Base-by-base conservation (phyloP, 2,888 invertebrate species). In the Luffia ferchaultella region DNA sequence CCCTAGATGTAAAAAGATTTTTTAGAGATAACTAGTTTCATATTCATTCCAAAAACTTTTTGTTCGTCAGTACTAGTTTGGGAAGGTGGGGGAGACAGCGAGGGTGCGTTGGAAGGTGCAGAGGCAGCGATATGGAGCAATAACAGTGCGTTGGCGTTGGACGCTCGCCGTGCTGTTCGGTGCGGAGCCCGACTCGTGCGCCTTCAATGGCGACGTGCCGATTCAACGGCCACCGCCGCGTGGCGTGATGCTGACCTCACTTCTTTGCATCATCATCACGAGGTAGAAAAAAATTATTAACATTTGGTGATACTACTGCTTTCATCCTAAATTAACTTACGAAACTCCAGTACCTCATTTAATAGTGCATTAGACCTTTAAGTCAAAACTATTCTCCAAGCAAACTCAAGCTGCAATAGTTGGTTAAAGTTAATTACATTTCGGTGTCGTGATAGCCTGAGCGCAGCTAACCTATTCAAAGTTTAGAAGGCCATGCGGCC, bases 51-150 rank as follows among this genome's bases (percentile, higher is more conserved):
- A n/a, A n/a, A n/a, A n/a, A n/a, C n/a, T 16, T 53, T 49, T 50
- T n/a, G 18, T 18, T 41, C 42, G 9, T 7, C 60, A 83, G 83
- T 83, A 7, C 54, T 80, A 56, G 77, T 83, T 5, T 82, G 83
- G 82, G 83, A 83, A 61, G 79, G 80, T 0, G 79, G 82, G 58
- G 80, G 80, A 62, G 71, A 70, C 2, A 62, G 56, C 2, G 62
- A 58, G 1, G 74, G 76, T n/a, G n/a, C n/a, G n/a, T n/a, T n/a
- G 12, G 75, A 77, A 52, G 68, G 70, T 0, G 75, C 79, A 0
- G 82, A 84, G 56, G 69, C 76, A 1, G 83, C 83, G 0, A 68
- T 83, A 9, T 85, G 84, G 85, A 83, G 83, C 54, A 85, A 85
- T 61, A 82, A 82, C 58, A 79, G 76, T 16, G 70, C 80, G 1